A percentile compares a stretch with the other conserved stretches of the same genome.
Evolutionary conservation across 2,888 invertebrate species (phyloP).

Genomic region (Priocnemis perturbator): DNA sequence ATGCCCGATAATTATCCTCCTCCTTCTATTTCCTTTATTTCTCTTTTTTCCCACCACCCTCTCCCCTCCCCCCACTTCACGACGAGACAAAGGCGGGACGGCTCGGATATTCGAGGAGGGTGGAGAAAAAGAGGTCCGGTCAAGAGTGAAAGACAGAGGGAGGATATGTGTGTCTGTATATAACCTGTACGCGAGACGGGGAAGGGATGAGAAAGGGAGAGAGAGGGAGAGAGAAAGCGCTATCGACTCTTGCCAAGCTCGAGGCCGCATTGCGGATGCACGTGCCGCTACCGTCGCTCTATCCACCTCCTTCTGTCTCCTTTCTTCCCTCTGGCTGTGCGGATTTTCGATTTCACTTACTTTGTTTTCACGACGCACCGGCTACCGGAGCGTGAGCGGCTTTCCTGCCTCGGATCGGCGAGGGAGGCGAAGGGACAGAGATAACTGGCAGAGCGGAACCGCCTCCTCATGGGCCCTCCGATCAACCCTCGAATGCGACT

Average conservation of each 20-base stretch:
- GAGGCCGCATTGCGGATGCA: slow-evolving; percentile 66
- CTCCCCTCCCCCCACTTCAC: neutral
- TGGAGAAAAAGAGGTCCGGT: neutral
- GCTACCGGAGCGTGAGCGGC: neutral
- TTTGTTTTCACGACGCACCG: slow-evolving; percentile 28
- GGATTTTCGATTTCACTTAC: slow-evolving; percentile 52
- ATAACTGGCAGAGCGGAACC: too few relatives aligned
- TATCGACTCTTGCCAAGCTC: slow-evolving; percentile 51
- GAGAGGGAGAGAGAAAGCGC: slow-evolving; percentile 13
- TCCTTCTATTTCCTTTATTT: slow-evolving; percentile 14
- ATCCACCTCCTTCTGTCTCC: neutral
- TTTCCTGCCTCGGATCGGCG: too few relatives aligned
- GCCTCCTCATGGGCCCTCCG: too few relatives aligned
- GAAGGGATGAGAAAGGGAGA: slow-evolving; percentile 1
- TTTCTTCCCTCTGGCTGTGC: slow-evolving; percentile 13
- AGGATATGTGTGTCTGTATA: neutral
- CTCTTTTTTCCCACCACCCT: slow-evolving; percentile 1
- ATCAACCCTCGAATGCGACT: slow-evolving; percentile 4
- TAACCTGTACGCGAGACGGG: neutral
- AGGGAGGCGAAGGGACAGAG: too few relatives aligned
- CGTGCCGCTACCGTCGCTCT: slow-evolving; percentile 46
- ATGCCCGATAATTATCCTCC: slow-evolving; percentile 41
- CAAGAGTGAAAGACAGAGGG: neutral
- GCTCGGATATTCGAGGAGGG: neutral
- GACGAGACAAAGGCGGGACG: slow-evolving; percentile 11